Conservation (phyloP, 2,888 invertebrate species). For the Caenorhabditis doughertyi region DNA sequence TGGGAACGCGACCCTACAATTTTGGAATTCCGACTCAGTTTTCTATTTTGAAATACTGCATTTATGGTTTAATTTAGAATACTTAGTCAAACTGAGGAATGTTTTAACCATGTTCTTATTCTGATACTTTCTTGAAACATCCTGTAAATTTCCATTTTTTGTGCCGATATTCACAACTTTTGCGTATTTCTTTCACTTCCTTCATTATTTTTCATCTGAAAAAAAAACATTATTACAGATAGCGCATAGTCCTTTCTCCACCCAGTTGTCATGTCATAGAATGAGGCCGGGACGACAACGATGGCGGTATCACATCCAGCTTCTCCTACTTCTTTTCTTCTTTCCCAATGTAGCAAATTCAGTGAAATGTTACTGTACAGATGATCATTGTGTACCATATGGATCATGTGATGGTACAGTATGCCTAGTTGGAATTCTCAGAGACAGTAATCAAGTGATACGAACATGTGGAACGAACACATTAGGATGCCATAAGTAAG, state of each 20-base stretch:
- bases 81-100: too few species aligned
- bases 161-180: too few species aligned
- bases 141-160: too few species aligned
- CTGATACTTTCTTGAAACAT: too few species aligned
- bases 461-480: conserved; percentile 73
- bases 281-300: conserved; percentile 56
- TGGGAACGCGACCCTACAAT: too few species aligned
- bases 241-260: conserved; percentile 5
- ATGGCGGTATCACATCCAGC: conserved; percentile 47
- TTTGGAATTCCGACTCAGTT: too few species aligned
- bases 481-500: conserved; percentile 73
- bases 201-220: not conserved
- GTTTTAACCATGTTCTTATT: too few species aligned
- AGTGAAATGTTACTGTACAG: conserved; percentile 76
- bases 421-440: conserved; percentile 79
- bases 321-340: conserved; percentile 24
- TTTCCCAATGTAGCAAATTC: conserved; percentile 34
- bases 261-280: conserved; percentile 55
- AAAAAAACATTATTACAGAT: conserved; percentile 4
- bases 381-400: conserved; percentile 81
- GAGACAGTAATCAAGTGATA: conserved; percentile 75
- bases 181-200: too few species aligned
- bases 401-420: conserved; percentile 81
- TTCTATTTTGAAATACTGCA: too few species aligned
- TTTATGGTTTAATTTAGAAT: too few species aligned